phyloP scores from a whole-genome alignment of 2,797 vertebrate species.

The Eleutherodactylus coqui region DNA sequence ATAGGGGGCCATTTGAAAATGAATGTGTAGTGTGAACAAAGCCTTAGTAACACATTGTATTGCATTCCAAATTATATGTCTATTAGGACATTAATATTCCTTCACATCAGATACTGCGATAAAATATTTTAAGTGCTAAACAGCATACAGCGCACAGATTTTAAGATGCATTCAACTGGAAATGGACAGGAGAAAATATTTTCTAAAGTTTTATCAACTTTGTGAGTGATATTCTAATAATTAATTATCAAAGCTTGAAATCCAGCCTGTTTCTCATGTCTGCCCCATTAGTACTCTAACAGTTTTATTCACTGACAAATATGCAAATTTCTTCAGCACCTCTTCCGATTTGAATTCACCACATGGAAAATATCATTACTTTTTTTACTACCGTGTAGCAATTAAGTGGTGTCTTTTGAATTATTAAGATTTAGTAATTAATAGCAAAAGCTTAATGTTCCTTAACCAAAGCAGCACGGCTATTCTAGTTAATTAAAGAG shows the following conservation, averaged over 20 bases:
- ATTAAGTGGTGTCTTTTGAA: constrained; percentile 46
- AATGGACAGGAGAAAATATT: not conserved
- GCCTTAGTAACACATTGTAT: too few relatives aligned
- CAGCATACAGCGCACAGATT: not conserved
- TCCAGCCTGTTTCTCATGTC: not conserved
- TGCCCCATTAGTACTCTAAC: constrained; percentile 7
- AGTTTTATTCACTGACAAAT: constrained; percentile 25
- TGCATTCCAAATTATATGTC: too few relatives aligned
- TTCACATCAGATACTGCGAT: too few relatives aligned
- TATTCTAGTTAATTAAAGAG: constrained; percentile 48
- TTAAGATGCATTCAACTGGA: not conserved
- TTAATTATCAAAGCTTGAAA: constrained; percentile 12
- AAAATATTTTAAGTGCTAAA: too few relatives aligned
- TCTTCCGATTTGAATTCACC: constrained; percentile 29
- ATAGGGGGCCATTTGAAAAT: not conserved
- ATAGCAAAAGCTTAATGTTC: constrained; percentile 56
- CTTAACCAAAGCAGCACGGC: constrained; percentile 20
- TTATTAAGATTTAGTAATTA: constrained; percentile 51
- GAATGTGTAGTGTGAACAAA: too few relatives aligned
- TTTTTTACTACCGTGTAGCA: constrained; percentile 21
- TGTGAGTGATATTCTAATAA: constrained; percentile 18
- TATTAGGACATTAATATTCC: too few relatives aligned
- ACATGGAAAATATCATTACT: constrained; percentile 44
- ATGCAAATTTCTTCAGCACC: constrained; percentile 11
- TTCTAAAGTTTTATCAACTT: not conserved